Evolutionary conservation across 2,113 vertebrate genomes (phyloP), one percentile per base, ranked within the genome.

Genomic region (Fukomys damarensis): DNA sequence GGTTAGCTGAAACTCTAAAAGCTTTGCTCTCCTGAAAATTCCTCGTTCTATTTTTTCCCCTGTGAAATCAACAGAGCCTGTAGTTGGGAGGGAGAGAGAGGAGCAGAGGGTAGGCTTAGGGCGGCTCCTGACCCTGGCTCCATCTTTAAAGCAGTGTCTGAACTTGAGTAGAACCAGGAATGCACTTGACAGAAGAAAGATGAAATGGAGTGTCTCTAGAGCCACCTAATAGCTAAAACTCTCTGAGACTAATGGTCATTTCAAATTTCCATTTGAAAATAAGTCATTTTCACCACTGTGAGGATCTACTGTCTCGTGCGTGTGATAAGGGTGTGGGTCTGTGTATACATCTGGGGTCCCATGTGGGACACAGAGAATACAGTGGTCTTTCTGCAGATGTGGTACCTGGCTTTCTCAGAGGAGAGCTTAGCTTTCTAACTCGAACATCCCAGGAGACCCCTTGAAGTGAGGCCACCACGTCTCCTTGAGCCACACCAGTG

Each of bases 121-220:
- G n/a, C n/a, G 20, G 28, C 17, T 86, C 8, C 20, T 76, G 38
- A 28, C 22, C 32, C 3, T 89, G 9, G 26, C 7, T 46, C 46
- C 12, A 46, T n/a, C 72, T 76, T 92, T 68, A 76, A 92, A 74
- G 17, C 59, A 58, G 26, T 70, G 28, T 82, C 96, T 96, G 58
- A 35, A 86, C 46, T 96, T 93, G 41, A 90, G 7, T 26, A 82
- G 41, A 65, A 79, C 28, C 41, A 83, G n/a, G 20, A 83, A 89
- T 54, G n/a, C 63, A 43, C 49, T 12, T 52, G 5, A 61, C 56
- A 28, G 8, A 28, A 65, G 30, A 80, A 68, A 7, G 14, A 28
- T 20, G 38, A 59, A 68, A 43, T 35, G 52, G 8, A 43, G 20
- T 54, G 22, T 59, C 66, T 54, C 56, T 91, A 41, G 3, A 77